Base-by-base conservation (phyloP, 2,888 invertebrate genomes). In the Drosophila rellima region DNA sequence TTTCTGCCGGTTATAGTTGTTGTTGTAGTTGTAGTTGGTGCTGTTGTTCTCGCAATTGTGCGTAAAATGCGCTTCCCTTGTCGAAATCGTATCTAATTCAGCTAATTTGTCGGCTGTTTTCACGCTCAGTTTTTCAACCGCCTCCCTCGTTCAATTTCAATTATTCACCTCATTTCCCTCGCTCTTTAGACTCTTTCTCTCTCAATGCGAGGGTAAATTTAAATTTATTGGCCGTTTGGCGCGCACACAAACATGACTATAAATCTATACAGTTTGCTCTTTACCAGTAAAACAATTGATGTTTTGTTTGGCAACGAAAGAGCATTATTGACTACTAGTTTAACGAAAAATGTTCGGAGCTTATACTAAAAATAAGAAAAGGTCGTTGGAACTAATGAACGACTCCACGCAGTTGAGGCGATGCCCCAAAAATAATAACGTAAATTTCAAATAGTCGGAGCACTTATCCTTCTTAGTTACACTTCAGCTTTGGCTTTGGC, bases 401-500 rank as follows among this genome's bases (percentile, higher is more conserved):
- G 23, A 48, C 35, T 44, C 59, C 35, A 33, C 31, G 54, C 33
- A 26, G 40, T 42, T 17, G 8, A 17, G 23, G 7, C 18, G 62
- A 42, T 66, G 64, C 63, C 48, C 63, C 39, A 81, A 81, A 84
- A 84, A 80, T 75, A 85, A 82, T 80, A 88, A 82, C 80, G 76
- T 81, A 89, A 72, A 81, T 88, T 83, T 82, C 74, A 66, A 66
- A 66, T 65, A 70, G 68, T 61, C 60, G 20, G 33, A 37, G 70
- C 82, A 80, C 82, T 86, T 89, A 86, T 86, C 88, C 88, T 89
- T 87, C 85, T 86, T 86, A 86, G 82, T 86, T 87, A 85, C 89
- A 88, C 83, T 78, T 78, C 66, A 78, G 83, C 69, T 80, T 64
- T 61, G 33, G 83, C 69, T 80, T 64, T 61, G 33, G 54, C 40